These are phyloP conservation scores for Hypomesus transpacificus DNA, from an alignment of 2,113 vertebrate species.

Conservation along the genomic window DNA sequence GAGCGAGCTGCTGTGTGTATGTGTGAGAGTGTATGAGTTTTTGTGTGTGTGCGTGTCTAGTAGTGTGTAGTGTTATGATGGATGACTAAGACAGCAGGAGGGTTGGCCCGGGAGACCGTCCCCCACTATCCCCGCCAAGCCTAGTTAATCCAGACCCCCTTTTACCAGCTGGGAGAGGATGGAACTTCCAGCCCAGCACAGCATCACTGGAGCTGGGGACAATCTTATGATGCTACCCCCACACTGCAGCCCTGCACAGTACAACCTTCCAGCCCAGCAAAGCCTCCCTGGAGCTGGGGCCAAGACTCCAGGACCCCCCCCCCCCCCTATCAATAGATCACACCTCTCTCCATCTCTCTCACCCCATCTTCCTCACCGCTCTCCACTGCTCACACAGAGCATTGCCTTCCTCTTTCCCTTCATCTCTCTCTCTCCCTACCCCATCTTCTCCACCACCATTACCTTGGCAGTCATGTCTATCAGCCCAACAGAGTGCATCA, in stretches of 20 bases:
- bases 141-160: constrained; percentile 28
- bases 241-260: neutral
- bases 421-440: neutral
- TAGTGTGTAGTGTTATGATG: constrained; percentile 30
- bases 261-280: neutral
- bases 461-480: neutral
- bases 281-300: neutral
- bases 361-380: too few species aligned
- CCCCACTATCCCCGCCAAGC: constrained; percentile 32
- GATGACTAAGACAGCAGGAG: constrained; percentile 36
- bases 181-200: neutral
- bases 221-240: neutral
- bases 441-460: neutral
- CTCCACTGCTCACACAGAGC: neutral
- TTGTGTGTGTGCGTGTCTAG: constrained; percentile 13
- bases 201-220: neutral
- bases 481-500: neutral
- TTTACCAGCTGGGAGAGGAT: constrained; percentile 24
- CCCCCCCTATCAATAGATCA: neutral
- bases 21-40: constrained; percentile 7
- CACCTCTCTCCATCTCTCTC: neutral
- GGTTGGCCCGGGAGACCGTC: constrained; percentile 18
- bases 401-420: neutral
- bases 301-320: neutral
- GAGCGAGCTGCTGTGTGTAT: constrained; percentile 4